These are phyloP conservation scores for Notechis scutatus DNA, from an alignment of 2,113 vertebrate species.

Conservation along the genomic window DNA sequence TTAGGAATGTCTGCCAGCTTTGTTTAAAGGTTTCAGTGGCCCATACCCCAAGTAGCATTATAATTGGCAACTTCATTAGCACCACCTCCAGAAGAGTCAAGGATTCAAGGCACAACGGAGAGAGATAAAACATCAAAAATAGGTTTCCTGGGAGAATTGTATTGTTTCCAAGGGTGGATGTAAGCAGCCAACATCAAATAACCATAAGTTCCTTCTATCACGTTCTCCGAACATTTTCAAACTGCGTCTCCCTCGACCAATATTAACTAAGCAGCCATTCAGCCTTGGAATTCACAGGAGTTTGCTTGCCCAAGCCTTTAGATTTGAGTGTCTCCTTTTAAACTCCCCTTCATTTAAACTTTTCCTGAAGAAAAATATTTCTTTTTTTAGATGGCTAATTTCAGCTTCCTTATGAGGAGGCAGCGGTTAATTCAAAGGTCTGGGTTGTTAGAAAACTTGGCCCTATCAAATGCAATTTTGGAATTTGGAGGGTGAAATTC, in stretches of 20 bases:
- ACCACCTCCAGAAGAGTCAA: not conserved
- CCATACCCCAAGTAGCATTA: constrained; percentile 10
- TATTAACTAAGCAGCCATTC: not conserved
- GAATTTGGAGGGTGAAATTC: not conserved
- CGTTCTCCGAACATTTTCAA: not conserved
- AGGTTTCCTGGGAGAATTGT: not conserved
- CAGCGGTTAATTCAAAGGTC: not conserved
- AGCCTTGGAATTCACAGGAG: not conserved
- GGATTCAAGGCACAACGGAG: not conserved
- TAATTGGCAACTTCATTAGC: constrained; percentile 25
- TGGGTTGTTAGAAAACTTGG: not conserved
- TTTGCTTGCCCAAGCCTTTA: not conserved
- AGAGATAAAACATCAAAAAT: not conserved
- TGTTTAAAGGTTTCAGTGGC: not conserved
- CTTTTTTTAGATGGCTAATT: not conserved
- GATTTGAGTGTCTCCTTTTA: not conserved
- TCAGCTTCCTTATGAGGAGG: not conserved
- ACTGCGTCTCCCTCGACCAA: not conserved
- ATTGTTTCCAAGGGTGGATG: not conserved
- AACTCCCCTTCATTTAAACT: not conserved
- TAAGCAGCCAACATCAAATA: not conserved
- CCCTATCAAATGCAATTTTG: not conserved
- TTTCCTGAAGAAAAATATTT: not conserved
- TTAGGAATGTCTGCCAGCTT: not conserved
- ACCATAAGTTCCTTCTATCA: not conserved